Evolutionary conservation across 2,888 invertebrate genomes (phyloP).

Genomic region (Dynastes hyllus): DNA sequence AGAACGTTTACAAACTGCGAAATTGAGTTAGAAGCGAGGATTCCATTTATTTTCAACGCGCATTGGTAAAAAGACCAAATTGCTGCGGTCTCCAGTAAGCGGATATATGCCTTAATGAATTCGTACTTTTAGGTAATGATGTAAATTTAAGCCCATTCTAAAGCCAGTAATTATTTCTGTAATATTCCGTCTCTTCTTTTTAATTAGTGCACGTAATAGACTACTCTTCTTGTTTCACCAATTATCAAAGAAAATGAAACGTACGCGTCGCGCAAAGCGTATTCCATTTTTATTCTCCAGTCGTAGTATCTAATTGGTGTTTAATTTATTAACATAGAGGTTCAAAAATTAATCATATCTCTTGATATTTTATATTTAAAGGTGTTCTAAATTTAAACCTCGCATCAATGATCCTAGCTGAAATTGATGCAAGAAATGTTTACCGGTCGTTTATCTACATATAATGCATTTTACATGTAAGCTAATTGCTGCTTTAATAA

Average conservation of each 20-base stretch:
- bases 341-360: background rate
- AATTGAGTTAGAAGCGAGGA: background rate
- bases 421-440: too few species aligned
- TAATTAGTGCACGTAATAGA: conserved; percentile 47
- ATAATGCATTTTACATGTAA: conserved; percentile 19
- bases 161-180: conserved; percentile 47
- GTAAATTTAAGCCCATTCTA: conserved; percentile 50
- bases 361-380: background rate
- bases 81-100: conserved; percentile 47
- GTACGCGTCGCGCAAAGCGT: background rate
- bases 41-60: conserved; percentile 13
- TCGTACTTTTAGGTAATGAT: conserved; percentile 55
- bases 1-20: background rate
- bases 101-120: conserved; percentile 54
- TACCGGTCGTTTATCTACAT: background rate
- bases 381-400: background rate
- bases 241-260: conserved; percentile 40
- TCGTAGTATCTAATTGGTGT: conserved; percentile 9
- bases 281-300: conserved; percentile 5
- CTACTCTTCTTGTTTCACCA: conserved; percentile 42
- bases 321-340: conserved; percentile 1
- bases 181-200: conserved; percentile 39
- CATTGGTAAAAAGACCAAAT: conserved; percentile 39
- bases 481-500: conserved; percentile 13
- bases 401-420: background rate